These are phyloP conservation scores for Sinocyclocheilus anophthalmus DNA, from an alignment of 2,113 vertebrate species.

Conservation along the genomic window DNA sequence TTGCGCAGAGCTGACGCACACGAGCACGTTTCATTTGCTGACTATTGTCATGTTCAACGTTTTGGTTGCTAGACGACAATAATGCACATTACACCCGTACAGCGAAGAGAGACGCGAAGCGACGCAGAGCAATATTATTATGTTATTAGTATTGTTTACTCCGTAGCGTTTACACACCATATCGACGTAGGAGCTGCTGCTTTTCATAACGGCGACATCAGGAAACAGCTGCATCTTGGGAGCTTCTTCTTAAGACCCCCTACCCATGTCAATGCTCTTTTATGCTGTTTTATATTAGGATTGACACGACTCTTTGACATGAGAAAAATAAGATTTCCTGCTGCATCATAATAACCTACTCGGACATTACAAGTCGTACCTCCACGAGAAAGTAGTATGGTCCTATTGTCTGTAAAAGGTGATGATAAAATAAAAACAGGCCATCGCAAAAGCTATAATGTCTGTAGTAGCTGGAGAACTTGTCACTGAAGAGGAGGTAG, in stretches of 20 bases:
- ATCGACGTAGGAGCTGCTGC: not conserved
- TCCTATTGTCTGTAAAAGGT: constrained; percentile 10
- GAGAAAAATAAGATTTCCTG: not conserved
- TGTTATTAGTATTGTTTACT: not conserved
- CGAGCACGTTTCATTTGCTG: not conserved
- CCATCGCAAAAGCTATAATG: constrained; percentile 58
- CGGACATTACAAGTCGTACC: not conserved
- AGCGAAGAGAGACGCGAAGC: not conserved
- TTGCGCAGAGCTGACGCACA: constrained; percentile 43
- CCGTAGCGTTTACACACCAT: not conserved
- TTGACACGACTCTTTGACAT: not conserved
- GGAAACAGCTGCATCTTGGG: constrained; percentile 19
- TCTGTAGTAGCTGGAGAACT: constrained; percentile 69
- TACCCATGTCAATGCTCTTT: not conserved
- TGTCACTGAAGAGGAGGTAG: constrained; percentile 72
- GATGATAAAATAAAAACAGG: constrained; percentile 20
- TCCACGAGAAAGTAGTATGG: not conserved
- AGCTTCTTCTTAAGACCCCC: constrained; percentile 23
- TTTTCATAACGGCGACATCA: constrained; percentile 29
- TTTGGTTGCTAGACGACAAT: constrained; percentile 76
- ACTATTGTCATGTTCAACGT: constrained; percentile 26
- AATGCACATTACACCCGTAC: constrained; percentile 15
- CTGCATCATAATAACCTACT: not conserved
- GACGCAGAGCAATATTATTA: not conserved
- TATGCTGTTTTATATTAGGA: constrained; percentile 1